These are phyloP conservation scores for Prinia subflava DNA, from an alignment of 2,113 vertebrate species.

Conservation along the genomic window DNA sequence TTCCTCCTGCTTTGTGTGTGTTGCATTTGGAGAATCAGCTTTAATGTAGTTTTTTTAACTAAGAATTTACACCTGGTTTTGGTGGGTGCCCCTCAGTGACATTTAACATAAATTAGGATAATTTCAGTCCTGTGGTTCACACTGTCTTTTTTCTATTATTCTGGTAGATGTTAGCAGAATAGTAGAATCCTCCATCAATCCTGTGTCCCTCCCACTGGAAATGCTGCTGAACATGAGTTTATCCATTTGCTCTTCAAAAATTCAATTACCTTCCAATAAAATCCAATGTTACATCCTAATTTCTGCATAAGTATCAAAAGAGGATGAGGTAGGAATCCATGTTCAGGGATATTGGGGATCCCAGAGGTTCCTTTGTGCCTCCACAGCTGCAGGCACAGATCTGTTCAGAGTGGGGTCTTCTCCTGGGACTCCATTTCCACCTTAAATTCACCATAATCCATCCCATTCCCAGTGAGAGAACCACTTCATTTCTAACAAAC, in stretches of 20 bases:
- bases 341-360: neutral
- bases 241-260: constrained; percentile 14
- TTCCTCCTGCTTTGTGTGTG: neutral
- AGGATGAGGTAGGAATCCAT: neutral
- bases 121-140: neutral
- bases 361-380: neutral
- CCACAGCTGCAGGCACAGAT: neutral
- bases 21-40: neutral
- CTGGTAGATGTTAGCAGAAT: neutral
- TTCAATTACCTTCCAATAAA: constrained; percentile 37
- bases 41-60: neutral
- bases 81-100: neutral
- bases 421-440: neutral
- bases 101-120: neutral
- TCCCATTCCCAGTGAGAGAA: rapidly evolving
- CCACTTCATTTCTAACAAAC: neutral
- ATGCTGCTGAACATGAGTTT: neutral
- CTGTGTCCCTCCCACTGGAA: neutral
- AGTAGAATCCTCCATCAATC: neutral
- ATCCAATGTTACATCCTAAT: neutral
- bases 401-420: neutral
- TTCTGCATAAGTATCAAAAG: neutral
- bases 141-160: neutral
- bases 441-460: rapidly evolving
- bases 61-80: neutral